phyloP scores from a whole-genome alignment of 1,140 invertebrate species.

The Drosophila ohnishii region DNA sequence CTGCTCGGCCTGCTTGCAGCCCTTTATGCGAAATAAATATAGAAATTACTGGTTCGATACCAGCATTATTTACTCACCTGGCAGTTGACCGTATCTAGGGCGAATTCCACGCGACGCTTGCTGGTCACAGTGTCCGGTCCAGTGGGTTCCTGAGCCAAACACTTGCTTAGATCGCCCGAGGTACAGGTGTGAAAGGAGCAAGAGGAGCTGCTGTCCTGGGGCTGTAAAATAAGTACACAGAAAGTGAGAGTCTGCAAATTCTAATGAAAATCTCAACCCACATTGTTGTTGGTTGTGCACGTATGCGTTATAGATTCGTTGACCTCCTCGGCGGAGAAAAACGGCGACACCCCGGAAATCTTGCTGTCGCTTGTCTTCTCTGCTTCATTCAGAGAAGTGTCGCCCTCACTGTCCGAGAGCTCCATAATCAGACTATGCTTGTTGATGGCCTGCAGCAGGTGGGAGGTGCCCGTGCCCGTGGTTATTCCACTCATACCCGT shows the following conservation, averaged over 20 bases:
- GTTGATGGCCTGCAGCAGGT: conserved; percentile 77
- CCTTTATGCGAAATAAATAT: conserved; percentile 54
- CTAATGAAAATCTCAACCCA: conserved; percentile 1
- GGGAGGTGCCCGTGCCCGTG: conserved; percentile 65
- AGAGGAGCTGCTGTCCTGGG: conserved; percentile 72
- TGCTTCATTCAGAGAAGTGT: conserved; percentile 70
- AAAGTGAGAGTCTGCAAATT: background rate
- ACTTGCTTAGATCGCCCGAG: conserved; percentile 72
- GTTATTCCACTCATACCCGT: background rate
- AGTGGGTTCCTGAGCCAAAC: conserved; percentile 50
- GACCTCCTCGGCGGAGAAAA: conserved; percentile 83
- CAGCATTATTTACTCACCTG: conserved; percentile 55
- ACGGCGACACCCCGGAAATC: conserved; percentile 84
- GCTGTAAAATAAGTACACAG: conserved; percentile 13
- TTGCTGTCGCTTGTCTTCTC: conserved; percentile 77
- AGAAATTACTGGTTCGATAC: conserved; percentile 1
- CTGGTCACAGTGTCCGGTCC: conserved; percentile 19
- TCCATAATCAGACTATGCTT: conserved; percentile 76
- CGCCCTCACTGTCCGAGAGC: conserved; percentile 79
- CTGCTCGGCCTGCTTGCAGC: conserved; percentile 74
- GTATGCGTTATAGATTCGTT: conserved; percentile 72
- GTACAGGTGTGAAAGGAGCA: conserved; percentile 79
- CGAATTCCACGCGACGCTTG: conserved; percentile 69
- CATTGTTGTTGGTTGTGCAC: conserved; percentile 55
- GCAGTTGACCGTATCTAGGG: conserved; percentile 45